phyloP scores from a whole-genome alignment of 2,797 vertebrate genomes.

The Acanthurus lineatus region DNA sequence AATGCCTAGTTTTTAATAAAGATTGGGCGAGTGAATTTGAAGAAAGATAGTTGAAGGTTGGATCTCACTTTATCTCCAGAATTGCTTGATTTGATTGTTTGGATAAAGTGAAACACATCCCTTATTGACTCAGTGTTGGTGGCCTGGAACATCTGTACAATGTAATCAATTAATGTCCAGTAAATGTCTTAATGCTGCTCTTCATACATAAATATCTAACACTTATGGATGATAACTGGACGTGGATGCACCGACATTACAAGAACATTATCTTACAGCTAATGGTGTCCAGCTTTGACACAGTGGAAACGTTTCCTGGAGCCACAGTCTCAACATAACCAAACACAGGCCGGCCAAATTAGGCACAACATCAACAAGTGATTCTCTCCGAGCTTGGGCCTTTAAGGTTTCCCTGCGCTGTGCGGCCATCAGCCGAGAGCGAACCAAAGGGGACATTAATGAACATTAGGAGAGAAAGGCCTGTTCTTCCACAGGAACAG shows the following conservation, averaged over 20 bases:
- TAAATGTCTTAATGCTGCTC: slow-evolving; percentile 4
- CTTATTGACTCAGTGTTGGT: not conserved
- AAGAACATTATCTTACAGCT: slow-evolving; percentile 48
- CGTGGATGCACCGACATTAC: slow-evolving; percentile 7
- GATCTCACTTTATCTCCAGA: too few species aligned
- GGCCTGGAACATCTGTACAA: not conserved
- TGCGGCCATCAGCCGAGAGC: slow-evolving; percentile 75
- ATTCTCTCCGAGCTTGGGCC: slow-evolving; percentile 76
- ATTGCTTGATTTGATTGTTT: too few species aligned
- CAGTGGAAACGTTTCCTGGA: slow-evolving; percentile 65
- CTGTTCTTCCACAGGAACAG: slow-evolving; percentile 85
- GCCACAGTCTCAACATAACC: slow-evolving; percentile 82
- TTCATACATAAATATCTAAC: slow-evolving; percentile 4
- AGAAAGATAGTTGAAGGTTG: too few species aligned
- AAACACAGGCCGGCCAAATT: slow-evolving; percentile 85
- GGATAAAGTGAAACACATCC: not conserved
- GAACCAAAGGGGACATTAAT: slow-evolving; percentile 86
- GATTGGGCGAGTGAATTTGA: not conserved
- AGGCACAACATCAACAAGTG: slow-evolving; percentile 87
- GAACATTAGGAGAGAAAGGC: slow-evolving; percentile 86
- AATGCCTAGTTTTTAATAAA: too few species aligned
- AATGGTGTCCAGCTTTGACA: slow-evolving; percentile 59
- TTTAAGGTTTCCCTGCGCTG: slow-evolving; percentile 71
- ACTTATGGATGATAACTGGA: not conserved
- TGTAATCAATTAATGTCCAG: not conserved